These are phyloP conservation scores for Microctonus aethiopoides DNA, from an alignment of 2,888 invertebrate species.

Conservation along the genomic window DNA sequence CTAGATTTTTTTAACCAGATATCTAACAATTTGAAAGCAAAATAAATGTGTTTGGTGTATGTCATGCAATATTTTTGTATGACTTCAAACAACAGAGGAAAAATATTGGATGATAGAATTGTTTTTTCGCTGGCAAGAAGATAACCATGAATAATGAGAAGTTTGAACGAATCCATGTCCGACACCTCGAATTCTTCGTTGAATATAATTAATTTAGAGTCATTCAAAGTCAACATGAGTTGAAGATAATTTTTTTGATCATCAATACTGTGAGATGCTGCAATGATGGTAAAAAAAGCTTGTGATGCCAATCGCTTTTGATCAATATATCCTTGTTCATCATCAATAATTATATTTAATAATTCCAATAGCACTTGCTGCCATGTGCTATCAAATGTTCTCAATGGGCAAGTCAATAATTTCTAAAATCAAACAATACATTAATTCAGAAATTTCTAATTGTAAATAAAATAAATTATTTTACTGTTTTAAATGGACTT, in stretches of 20 bases:
- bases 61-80: constrained; percentile 66
- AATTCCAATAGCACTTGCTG: constrained; percentile 37
- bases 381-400: constrained; percentile 24
- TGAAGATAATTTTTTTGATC: constrained; percentile 39
- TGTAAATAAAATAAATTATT: no score
- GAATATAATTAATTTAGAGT: constrained; percentile 40
- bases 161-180: constrained; percentile 51
- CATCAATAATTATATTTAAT: constrained; percentile 44
- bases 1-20: constrained; percentile 66
- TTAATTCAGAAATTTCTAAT: background rate
- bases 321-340: constrained; percentile 48
- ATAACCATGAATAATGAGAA: constrained; percentile 53
- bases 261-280: constrained; percentile 21
- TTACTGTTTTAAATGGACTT: background rate
- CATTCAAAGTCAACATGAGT: constrained; percentile 41
- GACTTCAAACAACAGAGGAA: constrained; percentile 58
- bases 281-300: constrained; percentile 49
- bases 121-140: constrained; percentile 48
- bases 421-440: background rate
- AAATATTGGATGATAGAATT: constrained; percentile 51
- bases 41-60: constrained; percentile 70
- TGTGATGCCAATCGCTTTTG: constrained; percentile 52
- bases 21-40: constrained; percentile 69
- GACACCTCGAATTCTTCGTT: constrained; percentile 38
- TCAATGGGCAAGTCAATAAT: background rate